A percentile compares a stretch with the other conserved stretches of the same genome.
phyloP scores from a whole-genome alignment of 2,797 vertebrate genomes.

The Sebastes minor region DNA sequence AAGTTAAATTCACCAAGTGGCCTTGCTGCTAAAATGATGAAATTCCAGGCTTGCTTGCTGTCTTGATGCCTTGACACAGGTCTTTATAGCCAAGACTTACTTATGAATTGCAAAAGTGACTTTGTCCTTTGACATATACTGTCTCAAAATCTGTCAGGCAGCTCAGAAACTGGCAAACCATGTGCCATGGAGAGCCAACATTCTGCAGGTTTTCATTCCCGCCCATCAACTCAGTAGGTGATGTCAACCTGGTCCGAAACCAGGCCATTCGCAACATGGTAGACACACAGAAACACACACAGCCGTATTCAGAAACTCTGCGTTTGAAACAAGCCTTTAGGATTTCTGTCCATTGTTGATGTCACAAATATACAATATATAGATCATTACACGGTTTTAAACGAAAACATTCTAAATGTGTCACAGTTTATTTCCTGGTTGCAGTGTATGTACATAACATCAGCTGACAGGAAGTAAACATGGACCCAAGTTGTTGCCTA shows the following conservation, averaged over 20 bases:
- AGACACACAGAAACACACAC: not conserved
- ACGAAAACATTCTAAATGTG: too few relatives aligned
- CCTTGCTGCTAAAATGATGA: not conserved
- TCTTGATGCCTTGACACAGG: not conserved
- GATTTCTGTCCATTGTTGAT: too few relatives aligned
- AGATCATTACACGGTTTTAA: too few relatives aligned
- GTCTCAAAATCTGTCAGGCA: not conserved
- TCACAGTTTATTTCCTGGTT: too few relatives aligned
- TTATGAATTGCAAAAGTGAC: not conserved
- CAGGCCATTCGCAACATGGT: not conserved
- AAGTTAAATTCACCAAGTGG: not conserved
- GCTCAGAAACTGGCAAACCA: not conserved
- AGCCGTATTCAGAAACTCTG: too few relatives aligned
- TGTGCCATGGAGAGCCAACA: not conserved
- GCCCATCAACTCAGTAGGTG: not conserved
- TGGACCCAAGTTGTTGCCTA: too few relatives aligned
- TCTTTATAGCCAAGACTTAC: not conserved
- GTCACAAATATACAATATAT: too few relatives aligned
- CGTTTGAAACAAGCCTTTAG: too few relatives aligned
- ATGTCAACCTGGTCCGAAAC: not conserved
- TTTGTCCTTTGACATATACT: not conserved
- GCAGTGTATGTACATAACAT: too few relatives aligned
- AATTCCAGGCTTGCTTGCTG: not conserved
- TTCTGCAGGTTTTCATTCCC: not conserved
- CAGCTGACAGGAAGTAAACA: too few relatives aligned